These are phyloP conservation scores for human (Homo sapiens) DNA, from an alignment of 2,113 vertebrate species.

Conservation along the genomic window DNA sequence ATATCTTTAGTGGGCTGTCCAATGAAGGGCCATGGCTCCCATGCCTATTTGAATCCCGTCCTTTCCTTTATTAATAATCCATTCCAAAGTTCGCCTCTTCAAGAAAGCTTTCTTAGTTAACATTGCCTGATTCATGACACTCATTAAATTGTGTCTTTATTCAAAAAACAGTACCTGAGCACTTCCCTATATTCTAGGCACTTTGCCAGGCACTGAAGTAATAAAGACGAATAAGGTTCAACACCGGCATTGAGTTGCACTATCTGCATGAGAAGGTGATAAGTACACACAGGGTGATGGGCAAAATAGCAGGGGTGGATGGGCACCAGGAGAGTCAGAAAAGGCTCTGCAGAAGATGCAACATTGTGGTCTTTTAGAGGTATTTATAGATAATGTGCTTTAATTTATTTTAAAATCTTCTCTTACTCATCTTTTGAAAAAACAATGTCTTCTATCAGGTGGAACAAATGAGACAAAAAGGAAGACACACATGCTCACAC, in stretches of 20 bases:
- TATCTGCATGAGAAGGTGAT: not conserved
- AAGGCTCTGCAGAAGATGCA: not conserved
- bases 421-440: not conserved
- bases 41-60: too few species aligned
- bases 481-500: not conserved
- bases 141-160: not conserved
- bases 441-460: not conserved
- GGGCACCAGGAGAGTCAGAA: not conserved
- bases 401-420: not conserved
- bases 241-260: too few species aligned
- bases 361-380: not conserved
- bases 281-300: fast-evolving
- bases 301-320: not conserved
- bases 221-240: not conserved
- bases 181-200: not conserved
- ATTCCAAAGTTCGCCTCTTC: not conserved
- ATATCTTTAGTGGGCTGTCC: not conserved
- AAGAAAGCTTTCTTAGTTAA: not conserved
- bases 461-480: not conserved
- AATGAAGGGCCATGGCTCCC: not conserved
- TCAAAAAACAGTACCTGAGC: not conserved
- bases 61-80: not conserved
- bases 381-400: not conserved
- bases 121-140: not conserved
- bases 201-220: not conserved